Evolutionary conservation across 2,113 vertebrate genomes (phyloP).

Genomic region (Nettapus auritus): DNA sequence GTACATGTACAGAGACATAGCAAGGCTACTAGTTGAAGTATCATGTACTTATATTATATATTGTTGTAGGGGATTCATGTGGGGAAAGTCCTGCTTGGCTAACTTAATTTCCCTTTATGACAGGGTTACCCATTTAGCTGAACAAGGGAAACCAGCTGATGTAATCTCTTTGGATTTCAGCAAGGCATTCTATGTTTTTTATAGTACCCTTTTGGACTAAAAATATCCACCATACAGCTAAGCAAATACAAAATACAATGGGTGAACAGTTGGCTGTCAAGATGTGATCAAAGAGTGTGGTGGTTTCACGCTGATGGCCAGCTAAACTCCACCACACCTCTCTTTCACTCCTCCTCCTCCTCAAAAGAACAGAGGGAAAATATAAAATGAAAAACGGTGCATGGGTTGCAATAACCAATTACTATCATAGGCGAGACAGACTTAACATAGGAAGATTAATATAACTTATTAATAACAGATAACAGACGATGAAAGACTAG

Average conservation of each 20-base stretch:
- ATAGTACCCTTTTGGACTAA: background rate
- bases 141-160: background rate
- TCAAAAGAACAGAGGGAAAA: background rate
- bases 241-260: background rate
- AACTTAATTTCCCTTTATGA: background rate
- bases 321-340: background rate
- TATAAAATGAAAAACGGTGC: background rate
- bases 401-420: background rate
- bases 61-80: background rate
- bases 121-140: background rate
- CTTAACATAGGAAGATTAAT: no score
- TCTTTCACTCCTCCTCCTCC: background rate
- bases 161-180: background rate
- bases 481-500: no score
- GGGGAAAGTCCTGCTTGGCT: background rate
- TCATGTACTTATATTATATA: background rate
- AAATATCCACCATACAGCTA: background rate
- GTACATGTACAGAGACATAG: background rate
- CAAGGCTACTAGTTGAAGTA: background rate
- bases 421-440: no score
- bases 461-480: no score
- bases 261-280: background rate
- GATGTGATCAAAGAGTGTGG: background rate
- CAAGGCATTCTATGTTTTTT: background rate
- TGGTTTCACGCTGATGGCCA: background rate